phyloP scores from a whole-genome alignment of 2,888 invertebrate species.

The Cotesia congregata region DNA sequence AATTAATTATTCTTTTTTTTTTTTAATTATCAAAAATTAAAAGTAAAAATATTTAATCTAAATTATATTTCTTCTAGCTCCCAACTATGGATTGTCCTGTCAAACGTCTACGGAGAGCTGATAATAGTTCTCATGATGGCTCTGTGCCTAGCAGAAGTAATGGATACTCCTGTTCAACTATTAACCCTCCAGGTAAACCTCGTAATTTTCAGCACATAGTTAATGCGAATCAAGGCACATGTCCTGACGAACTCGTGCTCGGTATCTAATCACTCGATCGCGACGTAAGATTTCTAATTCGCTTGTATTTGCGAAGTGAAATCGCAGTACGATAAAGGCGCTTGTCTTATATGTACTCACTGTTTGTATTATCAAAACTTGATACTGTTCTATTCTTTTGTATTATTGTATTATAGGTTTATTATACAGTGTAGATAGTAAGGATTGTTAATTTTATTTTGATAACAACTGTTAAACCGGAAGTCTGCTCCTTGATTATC shows the following conservation, averaged over 20 bases:
- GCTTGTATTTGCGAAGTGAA: constrained; percentile 29
- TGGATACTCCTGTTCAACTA: constrained; percentile 72
- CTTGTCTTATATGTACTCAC: not conserved
- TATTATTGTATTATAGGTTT: too few species aligned
- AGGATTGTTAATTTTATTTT: too few species aligned
- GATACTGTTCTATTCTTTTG: too few species aligned
- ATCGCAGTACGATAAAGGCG: constrained; percentile 12
- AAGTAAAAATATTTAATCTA: too few species aligned
- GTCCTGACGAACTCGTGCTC: constrained; percentile 11
- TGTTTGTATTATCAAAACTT: too few species aligned
- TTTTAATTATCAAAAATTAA: too few species aligned
- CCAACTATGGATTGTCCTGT: constrained; percentile 72
- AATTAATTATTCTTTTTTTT: too few species aligned
- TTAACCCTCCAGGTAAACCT: constrained; percentile 71
- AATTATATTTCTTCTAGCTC: constrained; percentile 61
- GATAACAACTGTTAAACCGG: not conserved
- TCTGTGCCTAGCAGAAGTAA: constrained; percentile 72
- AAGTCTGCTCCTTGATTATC: not conserved
- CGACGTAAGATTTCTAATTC: constrained; percentile 50
- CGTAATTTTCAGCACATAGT: too few species aligned
- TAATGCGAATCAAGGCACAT: constrained; percentile 15
- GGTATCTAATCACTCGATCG: constrained; percentile 51
- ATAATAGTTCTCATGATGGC: constrained; percentile 72
- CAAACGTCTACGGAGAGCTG: constrained; percentile 73
- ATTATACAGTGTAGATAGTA: too few species aligned